Evolutionary conservation across 2,797 vertebrate species (phyloP), one percentile per base, ranked within the genome.

Genomic region (Mus caroli): DNA sequence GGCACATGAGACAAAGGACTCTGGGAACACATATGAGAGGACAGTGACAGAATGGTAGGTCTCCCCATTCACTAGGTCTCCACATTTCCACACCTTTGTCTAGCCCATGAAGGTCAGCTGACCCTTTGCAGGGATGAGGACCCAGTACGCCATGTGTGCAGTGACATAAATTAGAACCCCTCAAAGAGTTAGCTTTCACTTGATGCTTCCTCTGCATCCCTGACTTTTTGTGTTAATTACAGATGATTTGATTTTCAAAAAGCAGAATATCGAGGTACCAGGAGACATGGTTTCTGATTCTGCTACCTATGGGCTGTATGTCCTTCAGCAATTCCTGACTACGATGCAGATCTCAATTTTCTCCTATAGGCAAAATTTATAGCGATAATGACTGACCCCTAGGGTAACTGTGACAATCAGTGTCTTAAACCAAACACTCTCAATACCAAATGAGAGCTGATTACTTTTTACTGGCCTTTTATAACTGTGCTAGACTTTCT

Each of bases 401-500:
- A 92, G 52, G 40, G 12, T 52, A 40, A 34, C 34, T 77, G 19
- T 64, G 58, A 76, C 19, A 67, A 80, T n/a, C 90, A 28, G 28
- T 19, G 13, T 26, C 67, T 88, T 22, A 71, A 3, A 76, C 52
- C 64, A 77, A 67, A 1, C 73, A 88, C 92, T 84, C 90, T 19
- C 26, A 2, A 56, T 40, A 56, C 4, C 56, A 52, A 0, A 12
- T 3, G 13, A 78, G 43, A 62, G 37, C 11, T 84, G 28, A 20
- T 22, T 79, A 54, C 31, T 90, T 88, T 92, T 78, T 13, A 54
- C 10, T 52, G 0, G 34, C 52, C 80, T 90, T 91, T 82, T 34
- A 85, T 84, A 82, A 88, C 13, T n/a, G 64, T 73, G 40, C 26
- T 88, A 84, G 79, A 50, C 46, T 96, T 96, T 94, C 86, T 97